phyloP scores from a whole-genome alignment of 1,140 invertebrate genomes.

The Drosophila willistoni region DNA sequence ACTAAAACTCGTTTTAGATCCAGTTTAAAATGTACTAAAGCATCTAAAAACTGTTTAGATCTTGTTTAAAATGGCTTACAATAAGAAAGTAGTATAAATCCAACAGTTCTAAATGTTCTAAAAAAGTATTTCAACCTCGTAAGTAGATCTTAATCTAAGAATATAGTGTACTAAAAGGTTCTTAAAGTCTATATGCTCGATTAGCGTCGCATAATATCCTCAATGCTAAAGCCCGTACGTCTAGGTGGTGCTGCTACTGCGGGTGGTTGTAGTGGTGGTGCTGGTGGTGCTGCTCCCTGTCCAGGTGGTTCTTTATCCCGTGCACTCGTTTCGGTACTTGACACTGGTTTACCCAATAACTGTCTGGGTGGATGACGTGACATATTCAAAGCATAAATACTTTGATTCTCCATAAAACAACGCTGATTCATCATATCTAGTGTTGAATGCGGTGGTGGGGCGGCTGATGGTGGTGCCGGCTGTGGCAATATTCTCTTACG shows the following conservation, averaged over 20 bases:
- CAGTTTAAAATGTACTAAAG: too few species aligned
- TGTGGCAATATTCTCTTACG: slow-evolving; percentile 84
- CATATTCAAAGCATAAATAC: slow-evolving; percentile 70
- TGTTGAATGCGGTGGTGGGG: slow-evolving; percentile 8
- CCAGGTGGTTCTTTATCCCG: slow-evolving; percentile 42
- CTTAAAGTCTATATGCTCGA: background rate
- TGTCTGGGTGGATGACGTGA: slow-evolving; percentile 68
- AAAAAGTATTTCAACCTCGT: background rate
- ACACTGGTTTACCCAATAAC: slow-evolving; percentile 51
- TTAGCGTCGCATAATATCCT: slow-evolving; percentile 89
- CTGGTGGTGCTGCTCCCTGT: slow-evolving; percentile 20
- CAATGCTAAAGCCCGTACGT: slow-evolving; percentile 89
- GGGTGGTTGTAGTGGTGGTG: slow-evolving; percentile 23
- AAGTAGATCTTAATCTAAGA: background rate
- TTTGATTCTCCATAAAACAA: slow-evolving; percentile 53
- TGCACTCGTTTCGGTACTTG: slow-evolving; percentile 43
- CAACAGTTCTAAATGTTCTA: background rate
- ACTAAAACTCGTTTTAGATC: too few species aligned
- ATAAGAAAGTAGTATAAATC: background rate
- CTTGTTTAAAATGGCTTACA: too few species aligned
- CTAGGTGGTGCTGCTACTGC: slow-evolving; percentile 84
- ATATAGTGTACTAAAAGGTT: slow-evolving; percentile 27
- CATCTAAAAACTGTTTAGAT: too few species aligned
- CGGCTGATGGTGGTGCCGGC: slow-evolving; percentile 3
- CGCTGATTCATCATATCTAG: slow-evolving; percentile 64